Evolutionary conservation across 2,888 invertebrate species (phyloP).

Genomic region (Mesorhabditis belari): DNA sequence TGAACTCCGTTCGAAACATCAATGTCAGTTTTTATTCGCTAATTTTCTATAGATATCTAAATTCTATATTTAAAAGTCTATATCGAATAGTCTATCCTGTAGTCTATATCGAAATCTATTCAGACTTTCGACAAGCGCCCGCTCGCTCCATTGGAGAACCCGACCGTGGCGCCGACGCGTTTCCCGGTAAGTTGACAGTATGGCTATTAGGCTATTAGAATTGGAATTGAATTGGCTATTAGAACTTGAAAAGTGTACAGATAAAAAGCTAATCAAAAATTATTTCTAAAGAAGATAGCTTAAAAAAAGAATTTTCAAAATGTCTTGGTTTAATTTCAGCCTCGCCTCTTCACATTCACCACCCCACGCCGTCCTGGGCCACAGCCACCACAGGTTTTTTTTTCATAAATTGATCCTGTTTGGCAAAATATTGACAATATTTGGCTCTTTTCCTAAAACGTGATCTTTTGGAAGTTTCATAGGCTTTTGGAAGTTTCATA

Average conservation of each 20-base stretch:
- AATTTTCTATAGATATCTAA: neutral
- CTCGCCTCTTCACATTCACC: constrained; percentile 3
- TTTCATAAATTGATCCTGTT: neutral
- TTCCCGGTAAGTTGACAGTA: neutral
- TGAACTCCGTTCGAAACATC: constrained; percentile 2
- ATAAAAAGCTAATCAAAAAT: too few relatives aligned
- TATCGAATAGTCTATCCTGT: neutral
- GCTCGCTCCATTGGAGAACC: constrained; percentile 10
- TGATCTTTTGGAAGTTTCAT: too few relatives aligned
- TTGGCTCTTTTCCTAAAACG: too few relatives aligned
- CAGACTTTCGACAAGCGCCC: constrained; percentile 3
- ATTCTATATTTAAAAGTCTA: neutral
- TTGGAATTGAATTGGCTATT: too few relatives aligned
- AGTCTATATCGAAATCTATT: neutral
- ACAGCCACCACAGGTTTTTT: neutral
- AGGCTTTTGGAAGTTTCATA: too few relatives aligned
- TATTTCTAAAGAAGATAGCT: too few relatives aligned
- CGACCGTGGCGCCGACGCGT: neutral
- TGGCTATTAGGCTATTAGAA: too few relatives aligned
- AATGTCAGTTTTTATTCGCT: neutral
- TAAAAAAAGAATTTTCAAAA: too few relatives aligned
- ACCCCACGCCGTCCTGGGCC: neutral
- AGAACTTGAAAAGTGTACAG: too few relatives aligned
- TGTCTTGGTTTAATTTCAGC: too few relatives aligned
- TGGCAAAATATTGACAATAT: too few relatives aligned